Percentiles rank a stretch among this genome's conserved stretches.
These are phyloP conservation scores for Sebastolobus altivelis DNA, from an alignment of 2,797 vertebrate genomes.

Conservation along the genomic window DNA sequence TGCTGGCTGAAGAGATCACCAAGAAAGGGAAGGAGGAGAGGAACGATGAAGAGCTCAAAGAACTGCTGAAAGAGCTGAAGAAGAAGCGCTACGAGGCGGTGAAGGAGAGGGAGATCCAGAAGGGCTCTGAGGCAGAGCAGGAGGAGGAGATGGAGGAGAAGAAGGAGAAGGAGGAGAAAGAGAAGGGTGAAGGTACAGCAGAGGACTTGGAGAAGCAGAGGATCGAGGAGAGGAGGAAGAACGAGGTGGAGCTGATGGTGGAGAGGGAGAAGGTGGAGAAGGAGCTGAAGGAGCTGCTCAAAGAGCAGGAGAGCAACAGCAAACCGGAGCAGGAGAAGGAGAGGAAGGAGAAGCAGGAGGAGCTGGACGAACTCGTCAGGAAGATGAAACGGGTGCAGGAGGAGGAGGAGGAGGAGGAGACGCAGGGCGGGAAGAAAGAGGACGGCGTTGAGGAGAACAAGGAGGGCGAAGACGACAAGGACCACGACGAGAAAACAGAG, in stretches of 20 bases:
- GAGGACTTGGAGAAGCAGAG: constrained; percentile 67
- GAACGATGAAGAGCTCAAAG: constrained; percentile 74
- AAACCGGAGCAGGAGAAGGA: constrained; percentile 71
- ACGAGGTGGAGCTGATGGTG: constrained; percentile 76
- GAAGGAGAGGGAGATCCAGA: constrained; percentile 69
- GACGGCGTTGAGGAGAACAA: constrained; percentile 16
- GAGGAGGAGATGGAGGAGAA: constrained; percentile 30
- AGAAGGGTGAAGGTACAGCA: constrained; percentile 20
- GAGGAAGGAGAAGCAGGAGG: constrained; percentile 81
- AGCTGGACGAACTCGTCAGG: constrained; percentile 82
- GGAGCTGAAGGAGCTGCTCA: constrained; percentile 74
- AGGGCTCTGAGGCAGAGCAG: constrained; percentile 33
- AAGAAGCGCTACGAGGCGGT: constrained; percentile 75
- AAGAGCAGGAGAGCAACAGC: constrained; percentile 66
- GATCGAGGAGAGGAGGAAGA: constrained; percentile 70
- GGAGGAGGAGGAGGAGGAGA: constrained; percentile 51
- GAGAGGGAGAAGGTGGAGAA: constrained; percentile 81
- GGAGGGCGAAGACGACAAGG: constrained; percentile 28
- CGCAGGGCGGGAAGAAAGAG: constrained; percentile 34
- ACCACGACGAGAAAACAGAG: constrained; percentile 33
- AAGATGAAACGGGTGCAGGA: constrained; percentile 79
- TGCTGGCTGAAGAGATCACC: constrained; percentile 74
- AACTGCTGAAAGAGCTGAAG: constrained; percentile 79
- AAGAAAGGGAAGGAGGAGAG: constrained; percentile 74
- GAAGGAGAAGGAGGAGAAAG: constrained; percentile 32